A percentile compares a stretch with the other conserved stretches of the same genome.
phyloP scores from a whole-genome alignment of 2,888 invertebrate genomes.

The Oegoconia quadripuncta region DNA sequence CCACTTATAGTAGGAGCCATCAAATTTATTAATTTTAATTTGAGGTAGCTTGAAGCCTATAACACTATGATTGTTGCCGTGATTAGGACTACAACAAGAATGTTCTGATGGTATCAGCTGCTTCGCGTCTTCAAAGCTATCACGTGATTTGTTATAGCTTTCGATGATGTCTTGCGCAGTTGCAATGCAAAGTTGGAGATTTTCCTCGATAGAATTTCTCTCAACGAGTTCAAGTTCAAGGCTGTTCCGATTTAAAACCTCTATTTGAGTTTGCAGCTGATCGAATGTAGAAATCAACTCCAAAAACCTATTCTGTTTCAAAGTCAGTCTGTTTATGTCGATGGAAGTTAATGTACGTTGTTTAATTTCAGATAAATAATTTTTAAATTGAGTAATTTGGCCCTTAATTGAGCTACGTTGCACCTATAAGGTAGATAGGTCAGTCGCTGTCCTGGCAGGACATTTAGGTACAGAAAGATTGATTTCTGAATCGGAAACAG shows the following conservation, averaged over 20 bases:
- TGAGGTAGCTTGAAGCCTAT: constrained; percentile 10
- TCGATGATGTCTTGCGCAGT: background rate
- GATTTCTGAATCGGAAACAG: no score
- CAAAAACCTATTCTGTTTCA: constrained; percentile 11
- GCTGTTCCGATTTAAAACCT: constrained; percentile 10
- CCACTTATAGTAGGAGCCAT: constrained; percentile 17
- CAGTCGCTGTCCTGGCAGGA: no score
- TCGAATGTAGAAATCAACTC: constrained; percentile 7
- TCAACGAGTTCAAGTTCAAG: constrained; percentile 5
- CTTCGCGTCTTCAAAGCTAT: no score
- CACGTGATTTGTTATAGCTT: background rate
- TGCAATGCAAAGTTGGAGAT: background rate
- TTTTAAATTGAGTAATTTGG: constrained; percentile 16
- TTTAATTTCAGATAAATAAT: constrained; percentile 4
- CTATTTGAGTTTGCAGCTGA: constrained; percentile 13
- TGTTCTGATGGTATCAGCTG: no score
- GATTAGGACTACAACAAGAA: no score
- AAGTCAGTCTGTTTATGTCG: constrained; percentile 7
- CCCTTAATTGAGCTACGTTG: constrained; percentile 14
- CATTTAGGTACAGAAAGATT: no score
- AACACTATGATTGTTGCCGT: no score
- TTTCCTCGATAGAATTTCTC: constrained; percentile 13
- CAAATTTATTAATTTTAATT: constrained; percentile 17
- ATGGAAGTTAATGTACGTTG: constrained; percentile 1
- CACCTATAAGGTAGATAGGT: no score